Conservation (phyloP, 2,113 vertebrate genomes). For the Cisticola juncidis region DNA sequence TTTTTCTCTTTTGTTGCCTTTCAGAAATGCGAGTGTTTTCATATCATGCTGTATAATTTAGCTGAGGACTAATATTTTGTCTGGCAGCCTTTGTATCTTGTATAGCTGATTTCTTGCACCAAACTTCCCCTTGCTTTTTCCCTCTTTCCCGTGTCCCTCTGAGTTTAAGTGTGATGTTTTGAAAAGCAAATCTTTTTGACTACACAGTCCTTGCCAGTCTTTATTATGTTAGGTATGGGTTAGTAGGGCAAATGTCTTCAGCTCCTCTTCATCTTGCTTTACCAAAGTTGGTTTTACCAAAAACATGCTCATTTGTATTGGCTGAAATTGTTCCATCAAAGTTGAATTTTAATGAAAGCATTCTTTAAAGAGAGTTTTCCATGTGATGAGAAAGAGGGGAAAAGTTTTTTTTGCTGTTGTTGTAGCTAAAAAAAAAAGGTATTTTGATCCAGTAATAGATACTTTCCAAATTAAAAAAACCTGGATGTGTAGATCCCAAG, state of each 20-base stretch:
- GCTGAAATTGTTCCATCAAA: background rate
- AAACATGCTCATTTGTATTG: background rate
- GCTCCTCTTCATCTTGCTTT: background rate
- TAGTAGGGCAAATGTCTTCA: background rate
- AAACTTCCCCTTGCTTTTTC: background rate
- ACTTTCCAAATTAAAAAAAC: background rate
- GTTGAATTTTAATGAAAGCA: background rate
- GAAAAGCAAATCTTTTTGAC: conserved; percentile 14
- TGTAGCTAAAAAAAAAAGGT: background rate
- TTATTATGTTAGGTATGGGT: conserved; percentile 1
- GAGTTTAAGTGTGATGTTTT: conserved; percentile 7
- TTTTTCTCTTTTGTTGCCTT: conserved; percentile 21
- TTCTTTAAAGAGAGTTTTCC: background rate
- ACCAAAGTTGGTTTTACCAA: background rate
- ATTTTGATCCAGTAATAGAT: background rate
- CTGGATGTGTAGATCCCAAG: background rate
- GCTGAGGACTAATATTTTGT: conserved; percentile 57
- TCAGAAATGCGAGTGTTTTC: conserved; percentile 30
- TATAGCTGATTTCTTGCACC: conserved; percentile 37
- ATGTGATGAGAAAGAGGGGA: background rate
- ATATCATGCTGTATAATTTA: conserved; percentile 8
- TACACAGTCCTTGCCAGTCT: background rate
- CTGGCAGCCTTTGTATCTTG: conserved; percentile 10
- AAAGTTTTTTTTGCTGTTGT: background rate
- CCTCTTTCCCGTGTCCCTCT: background rate